These are phyloP conservation scores for Pan troglodytes DNA, from an alignment of 2,113 vertebrate species.

Conservation along the genomic window DNA sequence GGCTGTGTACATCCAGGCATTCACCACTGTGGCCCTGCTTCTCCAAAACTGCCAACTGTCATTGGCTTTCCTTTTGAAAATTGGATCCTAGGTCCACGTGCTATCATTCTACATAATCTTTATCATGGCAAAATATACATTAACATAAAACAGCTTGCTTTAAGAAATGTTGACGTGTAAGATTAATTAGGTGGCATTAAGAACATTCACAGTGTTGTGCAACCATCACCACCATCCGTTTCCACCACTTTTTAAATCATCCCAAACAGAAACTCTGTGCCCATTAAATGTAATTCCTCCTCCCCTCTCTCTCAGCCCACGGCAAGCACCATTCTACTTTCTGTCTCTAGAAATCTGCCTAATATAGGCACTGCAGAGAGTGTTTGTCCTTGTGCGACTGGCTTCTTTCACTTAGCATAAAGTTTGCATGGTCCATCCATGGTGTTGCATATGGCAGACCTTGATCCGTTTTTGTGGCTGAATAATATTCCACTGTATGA, in stretches of 20 bases:
- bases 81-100: background rate
- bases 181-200: background rate
- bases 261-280: background rate
- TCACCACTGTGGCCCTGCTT: background rate
- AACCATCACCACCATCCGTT: no score
- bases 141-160: background rate
- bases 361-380: background rate
- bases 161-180: background rate
- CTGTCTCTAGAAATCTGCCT: background rate
- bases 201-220: background rate
- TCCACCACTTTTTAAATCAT: no score
- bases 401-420: background rate
- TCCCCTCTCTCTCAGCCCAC: rapidly evolving
- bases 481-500: background rate
- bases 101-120: background rate
- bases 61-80: background rate
- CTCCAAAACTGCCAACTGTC: background rate
- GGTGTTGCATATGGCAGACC: background rate
- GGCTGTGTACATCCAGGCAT: background rate
- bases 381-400: background rate
- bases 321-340: no score
- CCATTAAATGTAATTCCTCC: background rate
- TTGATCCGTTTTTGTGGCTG: background rate
- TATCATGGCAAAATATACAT: background rate
- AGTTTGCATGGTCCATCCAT: background rate